Evolutionary conservation across 2,888 invertebrate species (phyloP).

Genomic region (Stenichneumon culpator): DNA sequence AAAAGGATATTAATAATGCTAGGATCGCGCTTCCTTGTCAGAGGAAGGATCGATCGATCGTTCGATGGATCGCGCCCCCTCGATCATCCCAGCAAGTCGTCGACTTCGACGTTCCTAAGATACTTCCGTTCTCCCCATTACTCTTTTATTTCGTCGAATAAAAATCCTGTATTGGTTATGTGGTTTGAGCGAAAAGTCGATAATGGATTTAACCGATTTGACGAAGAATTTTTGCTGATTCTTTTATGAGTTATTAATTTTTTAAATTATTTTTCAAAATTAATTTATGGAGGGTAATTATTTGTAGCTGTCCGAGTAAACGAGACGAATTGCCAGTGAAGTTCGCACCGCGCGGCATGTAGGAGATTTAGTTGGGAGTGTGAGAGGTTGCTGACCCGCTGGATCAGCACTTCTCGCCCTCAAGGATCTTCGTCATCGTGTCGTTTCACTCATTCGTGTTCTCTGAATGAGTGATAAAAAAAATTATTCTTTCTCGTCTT

Average conservation of each 20-base stretch:
- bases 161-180: conserved; percentile 22
- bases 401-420: conserved; percentile 71
- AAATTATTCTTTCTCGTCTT: conserved; percentile 27
- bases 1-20: conserved; percentile 72
- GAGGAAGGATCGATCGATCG: conserved; percentile 46
- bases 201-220: conserved; percentile 32
- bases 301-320: neutral
- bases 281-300: neutral
- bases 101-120: conserved; percentile 29
- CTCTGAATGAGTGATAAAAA: conserved; percentile 28
- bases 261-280: neutral
- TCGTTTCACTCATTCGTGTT: conserved; percentile 57
- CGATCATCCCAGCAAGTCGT: conserved; percentile 41
- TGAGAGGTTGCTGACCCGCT: conserved; percentile 72
- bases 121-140: neutral
- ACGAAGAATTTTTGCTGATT: conserved; percentile 38
- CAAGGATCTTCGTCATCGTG: conserved; percentile 69
- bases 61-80: conserved; percentile 55
- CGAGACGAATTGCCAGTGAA: neutral
- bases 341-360: conserved; percentile 9
- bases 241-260: neutral
- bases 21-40: conserved; percentile 68
- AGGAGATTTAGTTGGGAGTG: conserved; percentile 34
- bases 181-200: conserved; percentile 48
- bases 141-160: neutral